Evolutionary conservation across 1,140 invertebrate genomes (phyloP), one percentile per base, ranked within the genome.

Genomic region (Sycophila sp.): DNA sequence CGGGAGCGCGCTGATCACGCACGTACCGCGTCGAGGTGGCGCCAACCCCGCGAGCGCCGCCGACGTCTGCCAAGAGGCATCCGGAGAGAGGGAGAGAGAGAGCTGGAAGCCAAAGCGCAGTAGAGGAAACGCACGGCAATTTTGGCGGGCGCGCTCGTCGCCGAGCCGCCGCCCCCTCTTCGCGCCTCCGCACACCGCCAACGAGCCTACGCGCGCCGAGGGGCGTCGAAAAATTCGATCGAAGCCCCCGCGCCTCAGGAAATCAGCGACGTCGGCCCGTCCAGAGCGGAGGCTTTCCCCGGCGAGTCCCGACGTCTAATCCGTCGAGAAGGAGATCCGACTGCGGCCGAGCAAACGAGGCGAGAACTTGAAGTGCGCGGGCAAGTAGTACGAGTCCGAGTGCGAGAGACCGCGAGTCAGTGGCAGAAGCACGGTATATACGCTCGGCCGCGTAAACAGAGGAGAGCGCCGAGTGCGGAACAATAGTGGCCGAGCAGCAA

Each of bases 381-480:
- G 64, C 36, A 67, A 67, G 64, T 58, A 67, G 51, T 67, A 66
- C 63, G 36, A 66, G 64, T 56, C 64, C 64, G 64, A 66, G 30
- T 58, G 64, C 53, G 64, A 58, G 51, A 36, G 64, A 58, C 64
- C 38, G 51, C 40, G 45, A 17, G 36, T n/a, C 17, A 13, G 17
- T 63, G 32, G 42, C 38, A 17, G 17, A 6, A 13, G 38, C 38
- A 40, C 38, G 11, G 38, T 26, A 47, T 5, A 24, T 3, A 62
- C 15, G 28, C 59, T 26, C 40, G n/a, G 17, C 40, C 7, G 19
- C 40, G 15, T 45, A n/a, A 60, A 17, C 11, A 42, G 22, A 60
- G 15, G 2, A 34, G 15, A 38, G 26, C 17, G 38, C 38, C 4
- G 40, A 15, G 17, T 22, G 40, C 40, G 17, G 40, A 45, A 7